A percentile compares a stretch with the other conserved stretches of the same genome.
phyloP scores from a whole-genome alignment of 2,888 invertebrate species.

The Cephus sareptanus region DNA sequence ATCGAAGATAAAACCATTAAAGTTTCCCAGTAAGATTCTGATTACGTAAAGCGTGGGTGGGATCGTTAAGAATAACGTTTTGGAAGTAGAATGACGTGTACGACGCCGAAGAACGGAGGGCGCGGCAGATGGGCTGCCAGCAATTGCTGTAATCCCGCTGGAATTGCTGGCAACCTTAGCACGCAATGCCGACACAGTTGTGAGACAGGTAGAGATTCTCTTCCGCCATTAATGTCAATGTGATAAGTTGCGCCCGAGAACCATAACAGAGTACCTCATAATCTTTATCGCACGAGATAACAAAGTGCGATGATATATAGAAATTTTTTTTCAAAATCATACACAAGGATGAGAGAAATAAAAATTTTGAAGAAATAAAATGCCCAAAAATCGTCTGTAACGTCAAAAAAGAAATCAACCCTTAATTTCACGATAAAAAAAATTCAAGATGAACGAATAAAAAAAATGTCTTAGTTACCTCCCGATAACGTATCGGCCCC shows the following conservation, averaged over 20 bases:
- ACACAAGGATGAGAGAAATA: too few relatives aligned
- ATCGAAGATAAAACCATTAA: neutral
- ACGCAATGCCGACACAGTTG: conserved; percentile 2
- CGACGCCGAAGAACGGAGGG: neutral
- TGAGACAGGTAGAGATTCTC: conserved; percentile 7
- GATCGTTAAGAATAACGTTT: neutral
- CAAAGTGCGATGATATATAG: neutral
- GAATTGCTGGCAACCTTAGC: neutral
- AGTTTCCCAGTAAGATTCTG: conserved; percentile 4
- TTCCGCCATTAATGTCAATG: conserved; percentile 12
- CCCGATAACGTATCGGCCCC: too few relatives aligned
- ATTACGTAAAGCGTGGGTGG: conserved; percentile 9
- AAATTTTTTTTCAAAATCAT: too few relatives aligned
- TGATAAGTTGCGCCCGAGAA: conserved; percentile 3
- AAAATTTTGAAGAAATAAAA: too few relatives aligned
- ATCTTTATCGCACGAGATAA: neutral
- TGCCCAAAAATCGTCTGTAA: too few relatives aligned
- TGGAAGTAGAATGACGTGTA: neutral
- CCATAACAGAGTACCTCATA: neutral
- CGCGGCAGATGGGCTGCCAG: neutral
- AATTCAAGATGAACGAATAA: too few relatives aligned
- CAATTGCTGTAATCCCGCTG: too few relatives aligned
- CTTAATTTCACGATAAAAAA: too few relatives aligned
- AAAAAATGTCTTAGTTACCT: too few relatives aligned
- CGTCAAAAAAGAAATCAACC: too few relatives aligned